Evolutionary conservation across 2,797 vertebrate genomes (phyloP).

Genomic region (Sarcophilus harrisii): DNA sequence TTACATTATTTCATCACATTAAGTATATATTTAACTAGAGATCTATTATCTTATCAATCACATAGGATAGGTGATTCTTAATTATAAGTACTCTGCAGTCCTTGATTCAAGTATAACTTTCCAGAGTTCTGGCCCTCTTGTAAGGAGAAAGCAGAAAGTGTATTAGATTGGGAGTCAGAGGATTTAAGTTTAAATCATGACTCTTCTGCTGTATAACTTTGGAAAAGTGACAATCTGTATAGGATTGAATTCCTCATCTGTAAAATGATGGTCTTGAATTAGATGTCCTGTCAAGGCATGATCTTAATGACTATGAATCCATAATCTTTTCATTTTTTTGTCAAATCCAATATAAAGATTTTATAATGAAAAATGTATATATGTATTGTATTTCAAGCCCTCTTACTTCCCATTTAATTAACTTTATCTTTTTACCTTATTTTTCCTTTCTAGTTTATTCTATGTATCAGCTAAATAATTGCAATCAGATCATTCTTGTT

Average conservation of each 20-base stretch:
- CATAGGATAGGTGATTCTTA: no score
- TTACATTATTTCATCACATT: no score
- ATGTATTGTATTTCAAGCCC: background rate
- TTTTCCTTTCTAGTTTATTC: slow-evolving; percentile 34
- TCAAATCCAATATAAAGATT: background rate
- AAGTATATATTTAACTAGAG: no score
- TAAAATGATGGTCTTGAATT: background rate
- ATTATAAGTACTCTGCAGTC: no score
- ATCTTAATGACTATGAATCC: background rate
- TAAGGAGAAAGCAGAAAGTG: no score
- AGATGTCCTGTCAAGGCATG: background rate
- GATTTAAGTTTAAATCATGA: background rate
- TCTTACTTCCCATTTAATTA: background rate
- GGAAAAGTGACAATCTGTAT: background rate
- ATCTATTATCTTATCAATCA: no score
- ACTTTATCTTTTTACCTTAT: slow-evolving; percentile 13
- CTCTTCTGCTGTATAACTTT: background rate
- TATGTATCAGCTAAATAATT: background rate
- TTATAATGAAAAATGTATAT: background rate
- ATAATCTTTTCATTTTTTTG: background rate
- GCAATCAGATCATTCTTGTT: background rate
- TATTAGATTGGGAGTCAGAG: no score
- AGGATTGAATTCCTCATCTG: background rate
- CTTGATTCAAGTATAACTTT: no score
- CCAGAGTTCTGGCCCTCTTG: no score